These are phyloP conservation scores for Myripristis murdjan DNA, from an alignment of 2,797 vertebrate genomes.

Conservation along the genomic window DNA sequence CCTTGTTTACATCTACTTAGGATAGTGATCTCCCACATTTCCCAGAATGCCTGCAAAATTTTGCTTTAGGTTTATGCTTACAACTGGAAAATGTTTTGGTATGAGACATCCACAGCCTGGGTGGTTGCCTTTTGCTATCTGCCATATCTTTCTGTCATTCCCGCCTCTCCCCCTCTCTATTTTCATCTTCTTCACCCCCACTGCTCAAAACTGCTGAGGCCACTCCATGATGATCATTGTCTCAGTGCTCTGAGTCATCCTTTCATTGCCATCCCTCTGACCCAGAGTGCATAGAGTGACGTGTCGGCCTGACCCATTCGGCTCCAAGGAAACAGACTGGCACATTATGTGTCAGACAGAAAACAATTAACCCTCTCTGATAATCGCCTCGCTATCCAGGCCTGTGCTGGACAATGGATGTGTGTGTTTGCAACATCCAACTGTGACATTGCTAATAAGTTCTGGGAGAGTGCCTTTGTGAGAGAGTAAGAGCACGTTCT, in stretches of 20 bases:
- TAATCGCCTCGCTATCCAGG: conserved; percentile 13
- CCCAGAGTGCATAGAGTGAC: conserved; percentile 48
- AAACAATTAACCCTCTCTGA: conserved; percentile 68
- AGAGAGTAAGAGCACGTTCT: conserved; percentile 24
- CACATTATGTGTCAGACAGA: conserved; percentile 67
- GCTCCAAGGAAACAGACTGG: conserved; percentile 64
- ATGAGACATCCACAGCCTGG: background rate
- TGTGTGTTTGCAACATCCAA: conserved; percentile 28
- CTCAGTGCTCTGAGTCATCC: conserved; percentile 41
- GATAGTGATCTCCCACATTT: no score
- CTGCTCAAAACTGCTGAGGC: background rate
- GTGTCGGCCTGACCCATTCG: conserved; percentile 42
- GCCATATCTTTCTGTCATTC: conserved; percentile 7
- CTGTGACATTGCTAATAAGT: conserved; percentile 18
- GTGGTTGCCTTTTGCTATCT: background rate
- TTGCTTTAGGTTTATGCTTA: background rate
- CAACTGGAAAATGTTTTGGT: background rate
- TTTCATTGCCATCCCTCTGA: conserved; percentile 21
- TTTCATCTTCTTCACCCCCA: conserved; percentile 30
- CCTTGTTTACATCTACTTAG: no score
- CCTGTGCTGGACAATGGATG: conserved; percentile 48
- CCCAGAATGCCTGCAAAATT: background rate
- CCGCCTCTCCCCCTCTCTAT: background rate
- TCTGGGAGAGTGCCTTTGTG: conserved; percentile 49
- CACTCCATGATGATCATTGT: conserved; percentile 11